Base-by-base conservation (phyloP, 2,797 vertebrate genomes). In the Myotis pilosus region DNA sequence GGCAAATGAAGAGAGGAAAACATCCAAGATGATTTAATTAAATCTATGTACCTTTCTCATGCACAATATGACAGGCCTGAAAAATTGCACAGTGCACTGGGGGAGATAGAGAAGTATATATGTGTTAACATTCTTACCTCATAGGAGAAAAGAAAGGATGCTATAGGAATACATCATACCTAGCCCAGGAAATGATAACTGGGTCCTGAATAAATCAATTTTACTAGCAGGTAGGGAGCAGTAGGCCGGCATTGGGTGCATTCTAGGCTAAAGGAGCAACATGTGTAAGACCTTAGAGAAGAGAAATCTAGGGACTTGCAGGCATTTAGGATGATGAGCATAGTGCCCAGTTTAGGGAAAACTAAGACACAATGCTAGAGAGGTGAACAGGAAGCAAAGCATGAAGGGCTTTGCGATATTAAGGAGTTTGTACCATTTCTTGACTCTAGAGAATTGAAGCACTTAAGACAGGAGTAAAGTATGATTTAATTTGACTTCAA, bases 1-100 rank as follows among this genome's bases (percentile, higher is more conserved):
- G 47, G 55, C 22, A 83, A 80, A 72, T 62, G n/a, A 95, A 94
- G 57, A 87, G 72, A 94, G 83, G 49, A 76, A 79, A 87, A 22
- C 22, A 80, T 79, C 7, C 17, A 89, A 82, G 20, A 66, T 49
- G 25, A 81, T 38, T 92, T 84, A 78, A 84, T 95, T 87, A 87
- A 84, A 28, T 41, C 8, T 60, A 8, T 57, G 15, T 44, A 15
- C 33, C 55, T 91, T 96, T 78, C 28, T 75, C 36, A 51, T 2
- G 6, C 66, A 17, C 3, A 7, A 6, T 66, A 62, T 83, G 69
- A 84, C 47, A 84, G 57, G 38, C 28, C 69, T 83, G 38, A 57
- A 74, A 81, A 81, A 38, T 86, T 17, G 17, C 38, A 36, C 7
- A 76, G 66, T 28, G 86, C 49, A 8, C 44, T 64, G 38, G 5